Conservation (phyloP, 2,797 vertebrate species). For the Denticeps clupeoides region DNA sequence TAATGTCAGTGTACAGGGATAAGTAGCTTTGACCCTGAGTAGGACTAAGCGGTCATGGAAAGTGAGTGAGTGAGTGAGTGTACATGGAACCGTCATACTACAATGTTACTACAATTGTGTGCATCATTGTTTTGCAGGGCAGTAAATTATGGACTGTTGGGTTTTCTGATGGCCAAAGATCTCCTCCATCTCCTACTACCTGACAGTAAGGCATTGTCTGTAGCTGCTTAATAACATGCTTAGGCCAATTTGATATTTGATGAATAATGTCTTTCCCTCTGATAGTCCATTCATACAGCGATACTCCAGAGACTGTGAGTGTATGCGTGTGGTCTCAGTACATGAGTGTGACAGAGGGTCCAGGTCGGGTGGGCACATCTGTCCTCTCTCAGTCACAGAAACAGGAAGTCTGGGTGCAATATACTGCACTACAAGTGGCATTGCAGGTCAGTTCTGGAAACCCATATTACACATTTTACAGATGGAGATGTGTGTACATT, state of each 20-base stretch:
- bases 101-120: too few species aligned
- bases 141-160: conserved; percentile 56
- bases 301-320: conserved; percentile 37
- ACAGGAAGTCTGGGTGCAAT: conserved; percentile 63
- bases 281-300: conserved; percentile 48
- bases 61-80: too few species aligned
- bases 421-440: conserved; percentile 57
- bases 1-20: too few species aligned
- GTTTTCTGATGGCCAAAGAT: conserved; percentile 60
- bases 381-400: conserved; percentile 41
- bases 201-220: conserved; percentile 47
- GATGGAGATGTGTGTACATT: too few species aligned
- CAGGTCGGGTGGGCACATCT: conserved; percentile 10
- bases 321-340: conserved; percentile 57
- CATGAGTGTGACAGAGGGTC: conserved; percentile 34
- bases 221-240: not conserved
- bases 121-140: conserved; percentile 49
- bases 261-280: not conserved
- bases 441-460: conserved; percentile 56
- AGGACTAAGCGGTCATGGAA: too few species aligned
- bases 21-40: too few species aligned
- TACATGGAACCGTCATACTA: too few species aligned
- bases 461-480: too few species aligned
- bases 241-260: not conserved
- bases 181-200: conserved; percentile 56